These are phyloP conservation scores for Microcebus jonahi DNA, from an alignment of 2,113 vertebrate genomes.

Conservation along the genomic window DNA sequence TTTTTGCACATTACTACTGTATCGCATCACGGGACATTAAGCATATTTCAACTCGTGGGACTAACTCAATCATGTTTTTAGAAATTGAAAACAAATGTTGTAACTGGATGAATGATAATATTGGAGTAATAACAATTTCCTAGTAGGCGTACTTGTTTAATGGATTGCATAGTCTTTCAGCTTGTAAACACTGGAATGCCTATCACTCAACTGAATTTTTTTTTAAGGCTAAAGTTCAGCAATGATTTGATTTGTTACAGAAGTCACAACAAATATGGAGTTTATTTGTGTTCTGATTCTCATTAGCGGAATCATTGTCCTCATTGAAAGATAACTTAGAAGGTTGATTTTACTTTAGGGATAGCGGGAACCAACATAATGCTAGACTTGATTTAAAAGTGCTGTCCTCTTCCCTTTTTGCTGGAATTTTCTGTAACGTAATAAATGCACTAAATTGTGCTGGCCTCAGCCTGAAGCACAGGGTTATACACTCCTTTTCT, in stretches of 20 bases:
- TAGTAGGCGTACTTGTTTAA: constrained; percentile 85
- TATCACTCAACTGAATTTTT: constrained; percentile 57
- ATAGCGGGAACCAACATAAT: neutral
- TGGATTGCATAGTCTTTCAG: constrained; percentile 82
- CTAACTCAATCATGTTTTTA: constrained; percentile 84
- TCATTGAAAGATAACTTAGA: constrained; percentile 14
- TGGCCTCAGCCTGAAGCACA: constrained; percentile 54
- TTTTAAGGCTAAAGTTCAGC: constrained; percentile 54
- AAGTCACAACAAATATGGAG: neutral
- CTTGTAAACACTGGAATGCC: constrained; percentile 60
- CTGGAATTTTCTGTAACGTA: constrained; percentile 58
- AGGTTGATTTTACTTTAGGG: neutral
- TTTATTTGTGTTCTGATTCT: constrained; percentile 23
- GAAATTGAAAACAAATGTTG: constrained; percentile 92
- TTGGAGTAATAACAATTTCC: constrained; percentile 84
- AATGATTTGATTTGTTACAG: constrained; percentile 35
- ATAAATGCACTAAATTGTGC: constrained; percentile 65
- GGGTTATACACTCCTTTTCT: constrained; percentile 56
- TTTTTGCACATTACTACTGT: constrained; percentile 83
- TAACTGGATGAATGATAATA: constrained; percentile 83
- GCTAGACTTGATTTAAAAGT: constrained; percentile 58
- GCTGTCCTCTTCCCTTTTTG: constrained; percentile 27
- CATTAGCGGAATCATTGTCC: constrained; percentile 16
- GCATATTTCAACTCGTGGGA: constrained; percentile 85
- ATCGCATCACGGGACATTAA: constrained; percentile 89